Conservation (phyloP, 2,888 invertebrate species). For the Cataglyphis livida region DNA sequence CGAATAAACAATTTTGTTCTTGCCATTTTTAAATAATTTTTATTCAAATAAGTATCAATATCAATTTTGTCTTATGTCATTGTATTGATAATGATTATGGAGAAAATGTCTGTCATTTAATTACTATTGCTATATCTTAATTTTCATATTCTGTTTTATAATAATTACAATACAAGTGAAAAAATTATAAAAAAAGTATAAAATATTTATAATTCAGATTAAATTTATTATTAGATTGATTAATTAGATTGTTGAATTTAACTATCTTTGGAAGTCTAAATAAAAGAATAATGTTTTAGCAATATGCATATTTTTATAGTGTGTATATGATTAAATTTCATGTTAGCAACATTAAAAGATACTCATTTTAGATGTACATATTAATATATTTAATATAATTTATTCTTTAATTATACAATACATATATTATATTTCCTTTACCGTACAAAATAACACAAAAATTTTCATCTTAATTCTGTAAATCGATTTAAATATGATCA, state of each 20-base stretch:
- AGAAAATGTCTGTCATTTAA: background rate
- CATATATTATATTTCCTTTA: background rate
- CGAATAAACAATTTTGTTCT: constrained; percentile 11
- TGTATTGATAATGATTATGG: background rate
- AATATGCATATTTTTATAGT: constrained; percentile 15
- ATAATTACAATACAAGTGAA: constrained; percentile 1
- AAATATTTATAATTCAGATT: constrained; percentile 3
- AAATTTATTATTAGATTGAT: constrained; percentile 26
- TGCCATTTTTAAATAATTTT: background rate
- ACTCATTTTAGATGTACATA: background rate
- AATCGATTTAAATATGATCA: background rate
- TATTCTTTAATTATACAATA: background rate
- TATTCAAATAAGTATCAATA: background rate
- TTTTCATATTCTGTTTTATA: constrained; percentile 25
- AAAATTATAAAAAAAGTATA: constrained; percentile 9
- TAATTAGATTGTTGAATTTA: background rate
- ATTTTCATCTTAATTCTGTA: background rate
- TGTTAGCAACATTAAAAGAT: constrained; percentile 1
- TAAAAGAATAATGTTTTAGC: constrained; percentile 11
- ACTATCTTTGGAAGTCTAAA: background rate
- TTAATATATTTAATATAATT: background rate
- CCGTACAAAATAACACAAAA: background rate
- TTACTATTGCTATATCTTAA: background rate
- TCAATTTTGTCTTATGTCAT: background rate
- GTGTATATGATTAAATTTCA: constrained; percentile 21